Evolutionary conservation across 2,797 vertebrate species (phyloP).

Genomic region (Macrochelys suwanniensis): DNA sequence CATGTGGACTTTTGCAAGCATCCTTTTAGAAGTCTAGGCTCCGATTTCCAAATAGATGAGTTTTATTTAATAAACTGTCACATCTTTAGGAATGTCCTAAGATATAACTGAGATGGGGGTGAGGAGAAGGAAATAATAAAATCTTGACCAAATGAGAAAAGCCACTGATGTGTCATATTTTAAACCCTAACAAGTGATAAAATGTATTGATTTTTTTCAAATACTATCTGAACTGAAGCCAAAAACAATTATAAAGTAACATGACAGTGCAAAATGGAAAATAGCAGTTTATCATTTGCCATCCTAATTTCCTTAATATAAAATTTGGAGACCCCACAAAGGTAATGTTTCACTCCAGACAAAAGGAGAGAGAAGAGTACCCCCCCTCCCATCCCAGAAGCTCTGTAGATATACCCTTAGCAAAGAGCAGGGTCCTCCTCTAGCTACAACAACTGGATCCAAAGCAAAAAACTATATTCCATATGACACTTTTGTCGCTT

Average conservation of each 20-base stretch:
- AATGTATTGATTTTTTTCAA: background rate
- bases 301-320: slow-evolving; percentile 31
- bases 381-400: background rate
- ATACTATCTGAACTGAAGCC: background rate
- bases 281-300: slow-evolving; percentile 35
- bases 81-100: background rate
- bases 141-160: background rate
- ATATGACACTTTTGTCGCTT: background rate
- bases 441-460: background rate
- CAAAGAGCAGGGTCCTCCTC: background rate
- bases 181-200: background rate
- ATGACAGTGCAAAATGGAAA: slow-evolving; percentile 26
- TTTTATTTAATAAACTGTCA: background rate
- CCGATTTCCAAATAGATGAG: background rate
- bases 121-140: background rate
- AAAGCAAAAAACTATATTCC: background rate
- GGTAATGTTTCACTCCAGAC: slow-evolving; percentile 19
- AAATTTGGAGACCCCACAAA: background rate
- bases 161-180: background rate
- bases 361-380: background rate
- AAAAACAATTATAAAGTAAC: slow-evolving; percentile 37
- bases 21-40: background rate
- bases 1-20: background rate
- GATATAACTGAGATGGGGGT: background rate
- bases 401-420: background rate